Conservation (phyloP, 2,113 vertebrate species). For the Mesitornis unicolor region DNA sequence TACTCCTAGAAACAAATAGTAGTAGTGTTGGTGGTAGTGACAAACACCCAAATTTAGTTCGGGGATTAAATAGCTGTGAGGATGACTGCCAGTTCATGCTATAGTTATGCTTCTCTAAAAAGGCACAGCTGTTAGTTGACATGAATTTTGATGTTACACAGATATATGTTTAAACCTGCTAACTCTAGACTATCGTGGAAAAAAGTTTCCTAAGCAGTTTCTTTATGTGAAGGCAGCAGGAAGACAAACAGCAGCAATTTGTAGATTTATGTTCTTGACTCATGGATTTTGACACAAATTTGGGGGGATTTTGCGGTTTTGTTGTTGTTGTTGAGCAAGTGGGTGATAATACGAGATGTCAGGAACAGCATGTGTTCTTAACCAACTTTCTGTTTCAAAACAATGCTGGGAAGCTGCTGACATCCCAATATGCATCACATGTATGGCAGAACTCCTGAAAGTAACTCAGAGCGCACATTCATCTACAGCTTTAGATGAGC, state of each 20-base stretch:
- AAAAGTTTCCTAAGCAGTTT: not conserved
- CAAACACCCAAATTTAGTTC: not conserved
- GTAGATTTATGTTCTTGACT: not conserved
- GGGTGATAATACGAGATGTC: not conserved
- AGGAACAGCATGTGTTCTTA: not conserved
- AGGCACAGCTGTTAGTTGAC: not conserved
- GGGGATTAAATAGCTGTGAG: not conserved
- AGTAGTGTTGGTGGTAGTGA: not conserved
- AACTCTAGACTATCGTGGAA: not conserved
- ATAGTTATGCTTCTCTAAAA: not conserved
- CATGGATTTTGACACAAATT: not conserved
- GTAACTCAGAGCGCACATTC: not conserved
- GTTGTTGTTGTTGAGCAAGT: not conserved
- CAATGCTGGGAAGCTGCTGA: conserved; percentile 16
- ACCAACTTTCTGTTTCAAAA: not conserved
- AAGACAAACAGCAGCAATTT: not conserved
- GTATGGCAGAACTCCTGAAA: not conserved
- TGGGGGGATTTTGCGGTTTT: not conserved
- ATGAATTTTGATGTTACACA: not conserved
- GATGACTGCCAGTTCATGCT: not conserved
- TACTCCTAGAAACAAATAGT: not conserved
- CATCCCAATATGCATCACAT: not conserved
- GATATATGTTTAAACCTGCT: not conserved
- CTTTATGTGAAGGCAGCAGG: not conserved
- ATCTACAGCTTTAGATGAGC: not conserved